phyloP scores from a whole-genome alignment of 2,797 vertebrate species.

The Natrix natrix region DNA sequence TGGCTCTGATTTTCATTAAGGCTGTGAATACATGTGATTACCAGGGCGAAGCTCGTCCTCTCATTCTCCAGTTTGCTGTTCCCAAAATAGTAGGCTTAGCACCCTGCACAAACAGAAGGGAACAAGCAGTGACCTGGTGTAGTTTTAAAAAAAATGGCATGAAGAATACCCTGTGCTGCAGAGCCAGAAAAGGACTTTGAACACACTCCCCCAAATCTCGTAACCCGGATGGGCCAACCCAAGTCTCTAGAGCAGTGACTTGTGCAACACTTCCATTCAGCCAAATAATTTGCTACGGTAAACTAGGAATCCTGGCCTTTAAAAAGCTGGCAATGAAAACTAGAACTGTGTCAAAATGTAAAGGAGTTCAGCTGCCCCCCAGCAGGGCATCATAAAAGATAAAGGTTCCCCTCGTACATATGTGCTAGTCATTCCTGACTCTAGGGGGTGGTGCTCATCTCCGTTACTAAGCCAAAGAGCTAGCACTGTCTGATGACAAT shows the following conservation, averaged over 20 bases:
- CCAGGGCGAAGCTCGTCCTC: background rate
- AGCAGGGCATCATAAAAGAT: background rate
- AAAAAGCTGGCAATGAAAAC: background rate
- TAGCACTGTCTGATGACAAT: no score
- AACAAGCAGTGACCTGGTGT: background rate
- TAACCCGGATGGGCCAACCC: background rate
- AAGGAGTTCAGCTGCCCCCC: background rate
- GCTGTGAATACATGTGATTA: background rate
- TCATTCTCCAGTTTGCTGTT: background rate
- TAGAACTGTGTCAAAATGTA: background rate
- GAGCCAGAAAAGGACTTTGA: background rate
- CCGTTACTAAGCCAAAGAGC: no score
- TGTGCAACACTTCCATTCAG: background rate
- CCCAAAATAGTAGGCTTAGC: constrained; percentile 12
- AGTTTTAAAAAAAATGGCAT: background rate
- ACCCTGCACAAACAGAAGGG: background rate
- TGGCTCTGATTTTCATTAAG: constrained; percentile 1
- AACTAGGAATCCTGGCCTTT: background rate
- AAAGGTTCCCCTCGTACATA: no score
- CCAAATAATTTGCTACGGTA: background rate
- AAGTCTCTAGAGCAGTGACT: background rate
- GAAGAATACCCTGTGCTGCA: no score
- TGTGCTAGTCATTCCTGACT: no score
- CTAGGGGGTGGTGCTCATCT: no score
- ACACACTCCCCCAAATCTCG: background rate